Conservation (phyloP, 2,113 vertebrate species). For the Podiceps cristatus region DNA sequence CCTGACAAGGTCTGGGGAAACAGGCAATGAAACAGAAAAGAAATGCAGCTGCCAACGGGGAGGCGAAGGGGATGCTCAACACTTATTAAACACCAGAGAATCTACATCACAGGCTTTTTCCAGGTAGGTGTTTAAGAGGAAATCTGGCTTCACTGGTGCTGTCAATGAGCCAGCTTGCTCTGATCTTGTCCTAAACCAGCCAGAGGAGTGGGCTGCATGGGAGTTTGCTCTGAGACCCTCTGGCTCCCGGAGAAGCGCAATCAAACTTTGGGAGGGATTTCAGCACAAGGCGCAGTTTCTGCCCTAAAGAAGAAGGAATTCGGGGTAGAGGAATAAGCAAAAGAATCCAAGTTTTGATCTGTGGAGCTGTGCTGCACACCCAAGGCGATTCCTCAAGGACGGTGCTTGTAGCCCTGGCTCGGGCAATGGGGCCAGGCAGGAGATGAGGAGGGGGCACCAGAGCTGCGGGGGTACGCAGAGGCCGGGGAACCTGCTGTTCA, state of each 20-base stretch:
- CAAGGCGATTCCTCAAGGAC: accelerated
- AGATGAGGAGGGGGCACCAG: neutral
- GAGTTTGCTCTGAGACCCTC: neutral
- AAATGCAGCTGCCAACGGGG: neutral
- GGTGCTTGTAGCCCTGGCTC: neutral
- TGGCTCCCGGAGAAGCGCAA: neutral
- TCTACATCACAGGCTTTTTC: neutral
- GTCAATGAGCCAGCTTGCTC: accelerated
- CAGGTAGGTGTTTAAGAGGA: neutral
- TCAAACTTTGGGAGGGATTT: neutral
- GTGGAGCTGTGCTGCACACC: neutral
- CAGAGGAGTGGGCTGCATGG: neutral
- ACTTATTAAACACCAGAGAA: neutral
- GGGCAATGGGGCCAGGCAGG: accelerated
- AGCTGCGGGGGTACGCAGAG: accelerated
- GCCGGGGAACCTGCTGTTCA: neutral
- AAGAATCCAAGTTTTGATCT: neutral
- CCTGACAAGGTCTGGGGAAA: neutral
- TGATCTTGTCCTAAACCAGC: neutral
- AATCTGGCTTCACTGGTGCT: neutral
- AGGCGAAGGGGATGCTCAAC: neutral
- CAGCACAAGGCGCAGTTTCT: neutral
- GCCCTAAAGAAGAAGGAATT: neutral
- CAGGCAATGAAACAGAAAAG: neutral
- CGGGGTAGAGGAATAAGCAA: neutral